These are phyloP conservation scores for Myiozetetes cayanensis DNA, from an alignment of 2,113 vertebrate species.

Conservation along the genomic window DNA sequence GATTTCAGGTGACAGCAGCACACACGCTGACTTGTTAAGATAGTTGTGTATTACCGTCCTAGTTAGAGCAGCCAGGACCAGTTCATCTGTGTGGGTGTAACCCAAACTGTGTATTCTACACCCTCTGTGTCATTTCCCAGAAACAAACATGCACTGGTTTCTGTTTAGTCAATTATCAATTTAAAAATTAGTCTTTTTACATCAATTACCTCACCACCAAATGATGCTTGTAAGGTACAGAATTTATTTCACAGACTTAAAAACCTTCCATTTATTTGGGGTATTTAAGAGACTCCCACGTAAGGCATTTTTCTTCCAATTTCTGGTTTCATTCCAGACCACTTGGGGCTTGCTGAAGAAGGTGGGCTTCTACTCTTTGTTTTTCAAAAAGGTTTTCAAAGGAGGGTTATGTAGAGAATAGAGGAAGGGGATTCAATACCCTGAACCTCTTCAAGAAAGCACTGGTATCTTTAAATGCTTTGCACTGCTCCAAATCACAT, in stretches of 20 bases:
- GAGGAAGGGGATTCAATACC: not conserved
- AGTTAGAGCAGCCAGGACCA: too few species aligned
- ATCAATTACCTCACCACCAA: not conserved
- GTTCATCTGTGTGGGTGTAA: too few species aligned
- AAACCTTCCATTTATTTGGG: not conserved
- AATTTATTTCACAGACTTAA: not conserved
- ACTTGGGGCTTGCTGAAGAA: not conserved
- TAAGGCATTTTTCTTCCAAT: not conserved
- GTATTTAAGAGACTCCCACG: not conserved
- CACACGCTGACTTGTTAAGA: not conserved
- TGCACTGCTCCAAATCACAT: not conserved
- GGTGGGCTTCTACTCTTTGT: not conserved
- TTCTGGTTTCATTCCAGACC: not conserved
- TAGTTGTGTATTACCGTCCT: not conserved
- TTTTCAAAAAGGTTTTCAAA: not conserved
- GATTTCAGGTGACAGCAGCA: not conserved
- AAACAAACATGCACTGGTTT: not conserved
- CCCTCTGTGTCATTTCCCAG: too few species aligned
- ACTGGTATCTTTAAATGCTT: not conserved
- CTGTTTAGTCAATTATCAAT: not conserved
- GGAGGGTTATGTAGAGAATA: accelerated
- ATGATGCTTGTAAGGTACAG: not conserved
- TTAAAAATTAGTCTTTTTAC: not conserved
- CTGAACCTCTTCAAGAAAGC: not conserved
- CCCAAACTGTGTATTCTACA: too few species aligned